Conservation (phyloP, 2,797 vertebrate genomes). For the Phoeniculus purpureus region DNA sequence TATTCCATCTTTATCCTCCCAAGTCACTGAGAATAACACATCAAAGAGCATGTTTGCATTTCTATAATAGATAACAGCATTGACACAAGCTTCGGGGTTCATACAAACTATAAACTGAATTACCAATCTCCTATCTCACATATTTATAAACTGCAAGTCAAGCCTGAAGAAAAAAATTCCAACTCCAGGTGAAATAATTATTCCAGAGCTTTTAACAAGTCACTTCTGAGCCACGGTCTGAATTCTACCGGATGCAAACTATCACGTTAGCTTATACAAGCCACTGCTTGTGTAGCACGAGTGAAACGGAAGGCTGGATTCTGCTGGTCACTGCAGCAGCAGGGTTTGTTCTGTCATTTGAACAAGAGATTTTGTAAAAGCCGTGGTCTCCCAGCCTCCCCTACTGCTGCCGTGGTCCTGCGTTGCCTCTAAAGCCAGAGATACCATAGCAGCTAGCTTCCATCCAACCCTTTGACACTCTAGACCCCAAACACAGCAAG, state of each 20-base stretch:
- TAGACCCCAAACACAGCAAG: not conserved
- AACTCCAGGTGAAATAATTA: slow-evolving; percentile 71
- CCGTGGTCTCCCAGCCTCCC: not conserved
- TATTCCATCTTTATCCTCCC: slow-evolving; percentile 76
- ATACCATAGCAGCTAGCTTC: rapidly evolving
- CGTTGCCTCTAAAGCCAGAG: rapidly evolving
- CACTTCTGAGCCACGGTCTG: slow-evolving; percentile 1
- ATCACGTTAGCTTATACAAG: not conserved
- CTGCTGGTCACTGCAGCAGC: not conserved
- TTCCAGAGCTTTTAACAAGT: slow-evolving; percentile 26
- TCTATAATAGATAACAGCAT: slow-evolving; percentile 80
- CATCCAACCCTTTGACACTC: rapidly evolving
- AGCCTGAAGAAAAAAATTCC: slow-evolving; percentile 61
- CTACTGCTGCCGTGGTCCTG: not conserved
- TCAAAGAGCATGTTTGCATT: slow-evolving; percentile 82
- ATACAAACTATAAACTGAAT: slow-evolving; percentile 79
- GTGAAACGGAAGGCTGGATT: not conserved
- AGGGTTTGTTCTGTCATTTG: not conserved
- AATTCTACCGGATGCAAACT: not conserved
- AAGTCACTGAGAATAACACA: slow-evolving; percentile 80
- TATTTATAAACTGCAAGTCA: slow-evolving; percentile 78
- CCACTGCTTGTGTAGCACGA: not conserved
- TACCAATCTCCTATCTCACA: slow-evolving; percentile 75
- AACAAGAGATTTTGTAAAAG: not conserved
- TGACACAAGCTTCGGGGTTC: slow-evolving; percentile 79